Conservation (phyloP, 2,888 invertebrate genomes). For the Ganaspis brasiliensis region DNA sequence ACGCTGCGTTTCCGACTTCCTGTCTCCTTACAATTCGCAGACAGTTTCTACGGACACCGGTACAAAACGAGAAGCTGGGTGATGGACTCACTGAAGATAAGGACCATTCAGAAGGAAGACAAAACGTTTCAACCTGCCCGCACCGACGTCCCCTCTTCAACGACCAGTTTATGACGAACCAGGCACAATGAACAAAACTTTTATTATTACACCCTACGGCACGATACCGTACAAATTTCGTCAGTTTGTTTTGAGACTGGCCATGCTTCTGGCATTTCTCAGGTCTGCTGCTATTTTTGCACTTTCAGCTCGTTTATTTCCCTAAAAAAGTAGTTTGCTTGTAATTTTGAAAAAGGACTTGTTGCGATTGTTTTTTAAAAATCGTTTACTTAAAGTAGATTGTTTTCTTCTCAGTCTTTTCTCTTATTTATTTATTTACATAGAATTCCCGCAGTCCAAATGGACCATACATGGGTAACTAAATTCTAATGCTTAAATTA, state of each 20-base stretch:
- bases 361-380: too few species aligned
- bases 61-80: slow-evolving; percentile 62
- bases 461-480: too few species aligned
- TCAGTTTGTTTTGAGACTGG: slow-evolving; percentile 18
- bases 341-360: too few species aligned
- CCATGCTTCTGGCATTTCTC: not conserved
- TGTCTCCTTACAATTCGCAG: slow-evolving; percentile 78
- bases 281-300: slow-evolving; percentile 33
- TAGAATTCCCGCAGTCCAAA: too few species aligned
- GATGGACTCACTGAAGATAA: slow-evolving; percentile 63
- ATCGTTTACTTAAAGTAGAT: too few species aligned
- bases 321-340: not conserved
- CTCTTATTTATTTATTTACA: too few species aligned
- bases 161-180: slow-evolving; percentile 63
- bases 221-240: slow-evolving; percentile 44
- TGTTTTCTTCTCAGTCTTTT: too few species aligned
- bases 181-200: slow-evolving; percentile 73
- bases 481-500: too few species aligned
- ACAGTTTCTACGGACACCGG: slow-evolving; percentile 69
- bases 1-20: slow-evolving; percentile 77
- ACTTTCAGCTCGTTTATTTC: not conserved
- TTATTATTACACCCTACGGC: slow-evolving; percentile 70
- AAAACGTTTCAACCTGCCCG: slow-evolving; percentile 71
- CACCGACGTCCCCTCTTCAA: slow-evolving; percentile 59
- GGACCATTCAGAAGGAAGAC: slow-evolving; percentile 72